Conservation (phyloP, 1,140 invertebrate genomes). For the Zaprionus gabonicus region DNA sequence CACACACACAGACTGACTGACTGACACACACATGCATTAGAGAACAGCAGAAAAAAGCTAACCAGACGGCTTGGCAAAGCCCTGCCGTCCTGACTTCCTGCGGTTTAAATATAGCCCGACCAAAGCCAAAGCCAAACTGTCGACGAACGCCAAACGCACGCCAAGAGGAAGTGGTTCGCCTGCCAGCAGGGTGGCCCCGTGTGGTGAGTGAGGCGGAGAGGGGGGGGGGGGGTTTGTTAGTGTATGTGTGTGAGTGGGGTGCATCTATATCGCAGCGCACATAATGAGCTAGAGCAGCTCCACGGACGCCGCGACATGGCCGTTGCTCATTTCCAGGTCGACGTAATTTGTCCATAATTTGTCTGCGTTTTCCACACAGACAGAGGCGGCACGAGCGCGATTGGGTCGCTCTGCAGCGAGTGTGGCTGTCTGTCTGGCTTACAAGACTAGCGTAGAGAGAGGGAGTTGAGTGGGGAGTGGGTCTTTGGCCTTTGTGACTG, state of each 20-base stretch:
- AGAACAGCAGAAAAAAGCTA: conserved; percentile 44
- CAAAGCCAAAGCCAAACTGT: conserved; percentile 71
- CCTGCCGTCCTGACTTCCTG: conserved; percentile 67
- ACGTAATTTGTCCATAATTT: conserved; percentile 81
- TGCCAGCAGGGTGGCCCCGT: not conserved
- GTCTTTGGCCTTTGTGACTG: conserved; percentile 41
- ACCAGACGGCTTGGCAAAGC: conserved; percentile 57
- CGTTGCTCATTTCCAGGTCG: conserved; percentile 81
- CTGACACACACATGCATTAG: conserved; percentile 26
- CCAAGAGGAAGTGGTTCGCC: conserved; percentile 30
- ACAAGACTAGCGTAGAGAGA: not conserved
- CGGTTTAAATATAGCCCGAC: conserved; percentile 74
- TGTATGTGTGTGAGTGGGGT: conserved; percentile 3
- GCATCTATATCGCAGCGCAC: conserved; percentile 56
- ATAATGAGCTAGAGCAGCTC: conserved; percentile 67
- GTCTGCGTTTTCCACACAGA: conserved; percentile 66
- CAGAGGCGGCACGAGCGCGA: not conserved
- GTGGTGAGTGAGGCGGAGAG: no score
- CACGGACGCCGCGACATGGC: conserved; percentile 47
- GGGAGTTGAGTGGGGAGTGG: not conserved
- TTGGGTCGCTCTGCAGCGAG: not conserved
- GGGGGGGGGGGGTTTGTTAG: not conserved
- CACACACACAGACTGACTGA: not conserved
- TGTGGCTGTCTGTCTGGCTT: not conserved
- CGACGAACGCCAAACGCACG: conserved; percentile 62